These are phyloP conservation scores for Zosterops hypoxanthus DNA, from an alignment of 2,113 vertebrate genomes.

Conservation along the genomic window DNA sequence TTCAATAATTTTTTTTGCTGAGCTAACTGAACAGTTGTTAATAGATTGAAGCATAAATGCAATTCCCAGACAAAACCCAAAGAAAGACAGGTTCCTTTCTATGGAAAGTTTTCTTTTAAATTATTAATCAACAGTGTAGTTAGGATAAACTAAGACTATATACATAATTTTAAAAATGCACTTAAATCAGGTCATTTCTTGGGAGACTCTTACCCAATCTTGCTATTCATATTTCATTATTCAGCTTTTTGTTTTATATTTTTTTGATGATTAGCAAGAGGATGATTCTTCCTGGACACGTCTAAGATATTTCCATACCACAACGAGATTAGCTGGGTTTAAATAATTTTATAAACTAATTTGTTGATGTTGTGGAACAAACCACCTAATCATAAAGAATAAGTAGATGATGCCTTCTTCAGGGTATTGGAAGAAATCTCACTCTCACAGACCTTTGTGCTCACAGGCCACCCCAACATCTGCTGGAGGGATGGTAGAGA, in stretches of 20 bases:
- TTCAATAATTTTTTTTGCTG: not conserved
- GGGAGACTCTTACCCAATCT: not conserved
- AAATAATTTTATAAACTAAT: not conserved
- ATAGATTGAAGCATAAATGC: not conserved
- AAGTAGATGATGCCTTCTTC: not conserved
- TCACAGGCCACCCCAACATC: not conserved
- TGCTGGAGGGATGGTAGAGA: not conserved
- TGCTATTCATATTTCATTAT: not conserved
- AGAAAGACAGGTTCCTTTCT: not conserved
- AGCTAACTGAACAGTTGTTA: not conserved
- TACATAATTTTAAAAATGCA: not conserved
- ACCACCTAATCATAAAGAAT: not conserved
- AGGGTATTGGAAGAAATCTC: not conserved
- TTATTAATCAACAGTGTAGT: not conserved
- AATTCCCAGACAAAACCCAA: not conserved
- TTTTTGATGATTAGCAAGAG: not conserved
- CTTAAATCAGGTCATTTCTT: not conserved
- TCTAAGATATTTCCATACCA: not conserved
- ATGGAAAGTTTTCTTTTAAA: not conserved
- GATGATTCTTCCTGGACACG: not conserved
- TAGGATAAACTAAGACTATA: not conserved
- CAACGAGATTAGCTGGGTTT: not conserved
- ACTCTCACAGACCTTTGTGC: not conserved
- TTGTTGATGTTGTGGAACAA: not conserved
- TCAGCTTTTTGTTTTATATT: not conserved